Conservation (phyloP, 1,140 invertebrate species). For the Panulirus ornatus region DNA sequence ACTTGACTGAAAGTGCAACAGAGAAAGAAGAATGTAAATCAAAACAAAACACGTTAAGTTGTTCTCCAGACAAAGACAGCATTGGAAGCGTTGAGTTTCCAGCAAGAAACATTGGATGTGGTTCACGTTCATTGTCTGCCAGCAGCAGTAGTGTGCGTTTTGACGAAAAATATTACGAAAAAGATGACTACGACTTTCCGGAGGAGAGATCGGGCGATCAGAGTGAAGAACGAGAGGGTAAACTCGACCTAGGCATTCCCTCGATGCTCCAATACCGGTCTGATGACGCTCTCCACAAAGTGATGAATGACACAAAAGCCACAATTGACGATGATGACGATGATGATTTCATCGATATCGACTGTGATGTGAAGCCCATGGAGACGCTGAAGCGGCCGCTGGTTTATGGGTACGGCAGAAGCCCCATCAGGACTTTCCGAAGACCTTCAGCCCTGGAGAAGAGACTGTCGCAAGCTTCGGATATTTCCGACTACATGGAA, state of each 20-base stretch:
- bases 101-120: not conserved
- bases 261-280: not conserved
- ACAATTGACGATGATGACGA: slow-evolving; percentile 5
- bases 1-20: not conserved
- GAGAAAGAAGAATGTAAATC: not conserved
- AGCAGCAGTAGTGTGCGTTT: slow-evolving; percentile 46
- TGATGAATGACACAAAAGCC: not conserved
- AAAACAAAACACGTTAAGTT: not conserved
- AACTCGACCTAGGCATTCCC: not conserved
- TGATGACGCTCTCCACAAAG: not conserved
- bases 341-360: slow-evolving; percentile 56
- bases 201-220: not conserved
- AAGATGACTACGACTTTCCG: slow-evolving; percentile 48
- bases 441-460: slow-evolving; percentile 14
- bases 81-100: not conserved
- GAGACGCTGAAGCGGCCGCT: slow-evolving; percentile 57
- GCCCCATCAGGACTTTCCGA: slow-evolving; percentile 24
- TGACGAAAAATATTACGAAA: slow-evolving; percentile 62
- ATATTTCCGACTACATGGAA: slow-evolving; percentile 55
- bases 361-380: slow-evolving; percentile 66
- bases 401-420: slow-evolving; percentile 58
- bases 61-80: not conserved
- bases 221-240: not conserved
- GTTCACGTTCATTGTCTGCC: not conserved
- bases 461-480: slow-evolving; percentile 46